Base-by-base conservation (phyloP, 64 coral and sea anemone species). In the Montipora foliosa region DNA sequence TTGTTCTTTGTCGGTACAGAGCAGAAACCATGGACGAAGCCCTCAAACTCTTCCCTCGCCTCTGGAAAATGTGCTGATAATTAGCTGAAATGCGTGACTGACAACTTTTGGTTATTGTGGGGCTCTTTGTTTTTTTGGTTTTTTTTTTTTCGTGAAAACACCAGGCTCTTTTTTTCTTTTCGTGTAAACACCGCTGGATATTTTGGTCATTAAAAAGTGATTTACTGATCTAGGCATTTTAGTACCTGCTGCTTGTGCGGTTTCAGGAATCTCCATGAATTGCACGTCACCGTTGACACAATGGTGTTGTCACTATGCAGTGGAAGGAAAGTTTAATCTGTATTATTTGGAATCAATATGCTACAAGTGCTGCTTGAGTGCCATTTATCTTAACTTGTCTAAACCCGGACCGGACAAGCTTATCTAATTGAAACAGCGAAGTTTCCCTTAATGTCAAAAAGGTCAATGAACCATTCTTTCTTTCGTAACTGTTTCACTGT, bases 231-330 rank as follows among this genome's bases (percentile, higher is more conserved):
- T 58, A 5, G 58, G 55, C 20, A 3, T 44, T 44, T 70, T 16
- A 71, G 45, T 64, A 71, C 82, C 82, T 50, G 82, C 82, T 86
- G 82, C 17, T 86, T 72, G 66, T 19, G 62, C 47, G 64, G 82
- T 86, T 86, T 86, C 19, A 44, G 46, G 12, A 21, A 5, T 24
- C 67, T 49, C 4, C 12, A 49, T 21, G 45, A 86, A 50, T 72
- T 71, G 24, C 68, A 64, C 82, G 47, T 46, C 49, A 50, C 16
- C 22, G 17, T 60, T 72, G 66, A 71, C 22, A 3, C 82, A 4
- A 50, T 49, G 46, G 12, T 70, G 19, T 71, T 86, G 66, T 14
- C 47, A n/a, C 19, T 50, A 9, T 71, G 46, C 16, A 22, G 22
- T 4, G 4, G 17, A 7, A 67, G 37, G 70, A n/a, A 49, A 9